Conservation (phyloP, 2,888 invertebrate species). For the Dichetophora obliterata region DNA sequence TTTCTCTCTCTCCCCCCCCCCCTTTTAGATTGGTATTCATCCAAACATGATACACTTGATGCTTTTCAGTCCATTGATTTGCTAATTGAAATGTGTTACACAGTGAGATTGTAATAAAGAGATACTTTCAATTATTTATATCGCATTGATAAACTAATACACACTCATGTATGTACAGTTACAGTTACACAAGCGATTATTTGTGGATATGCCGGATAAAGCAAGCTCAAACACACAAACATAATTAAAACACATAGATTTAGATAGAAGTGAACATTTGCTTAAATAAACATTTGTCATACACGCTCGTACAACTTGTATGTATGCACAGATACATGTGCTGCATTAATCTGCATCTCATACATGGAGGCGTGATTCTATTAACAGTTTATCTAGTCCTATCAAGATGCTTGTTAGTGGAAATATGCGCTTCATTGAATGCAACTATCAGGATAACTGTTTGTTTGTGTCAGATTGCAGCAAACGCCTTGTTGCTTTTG, state of each 20-base stretch:
- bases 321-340: no score
- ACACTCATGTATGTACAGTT: no score
- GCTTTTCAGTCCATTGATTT: constrained; percentile 1
- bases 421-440: constrained; percentile 18
- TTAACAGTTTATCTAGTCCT: constrained; percentile 24
- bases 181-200: no score
- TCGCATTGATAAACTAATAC: no score
- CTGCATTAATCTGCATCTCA: background rate
- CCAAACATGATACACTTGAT: background rate
- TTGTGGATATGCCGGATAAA: background rate
- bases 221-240: background rate
- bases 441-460: constrained; percentile 3
- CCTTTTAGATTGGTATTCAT: no score
- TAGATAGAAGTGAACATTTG: background rate
- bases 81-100: constrained; percentile 5
- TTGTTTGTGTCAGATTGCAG: background rate
- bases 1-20: no score
- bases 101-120: no score
- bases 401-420: constrained; percentile 18
- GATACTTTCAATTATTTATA: no score
- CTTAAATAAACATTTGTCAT: no score
- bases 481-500: background rate
- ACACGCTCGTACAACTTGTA: no score
- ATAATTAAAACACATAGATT: background rate
- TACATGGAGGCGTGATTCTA: constrained; percentile 24